Percentiles rank a stretch among this genome's conserved stretches.
These are phyloP conservation scores for Hypotaenidia okinawae DNA, from an alignment of 2,797 vertebrate genomes.

Conservation along the genomic window DNA sequence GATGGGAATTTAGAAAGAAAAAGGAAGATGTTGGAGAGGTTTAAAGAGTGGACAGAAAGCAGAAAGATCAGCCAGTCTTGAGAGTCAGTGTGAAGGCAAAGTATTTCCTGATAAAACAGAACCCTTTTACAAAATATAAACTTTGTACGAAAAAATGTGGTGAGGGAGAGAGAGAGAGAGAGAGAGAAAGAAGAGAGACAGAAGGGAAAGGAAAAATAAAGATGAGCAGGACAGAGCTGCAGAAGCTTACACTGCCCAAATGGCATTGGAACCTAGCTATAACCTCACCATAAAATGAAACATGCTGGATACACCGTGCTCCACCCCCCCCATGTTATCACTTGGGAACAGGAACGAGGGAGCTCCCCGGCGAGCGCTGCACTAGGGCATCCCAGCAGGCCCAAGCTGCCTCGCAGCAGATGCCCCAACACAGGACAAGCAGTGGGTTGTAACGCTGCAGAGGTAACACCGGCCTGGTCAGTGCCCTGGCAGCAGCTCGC, in stretches of 20 bases:
- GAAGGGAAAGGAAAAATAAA: constrained; percentile 8
- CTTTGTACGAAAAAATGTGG: constrained; percentile 75
- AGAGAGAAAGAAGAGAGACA: constrained; percentile 6
- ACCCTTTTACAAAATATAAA: constrained; percentile 80
- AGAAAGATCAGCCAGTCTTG: constrained; percentile 69
- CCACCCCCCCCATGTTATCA: neutral
- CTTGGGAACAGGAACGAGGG: neutral
- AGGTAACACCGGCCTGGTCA: neutral
- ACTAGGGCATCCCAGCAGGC: neutral
- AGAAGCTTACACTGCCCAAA: constrained; percentile 76
- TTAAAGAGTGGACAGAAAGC: constrained; percentile 46
- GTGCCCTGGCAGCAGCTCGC: neutral
- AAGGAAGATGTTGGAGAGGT: constrained; percentile 48
- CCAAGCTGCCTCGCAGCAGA: constrained; percentile 16
- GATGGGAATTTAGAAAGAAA: constrained; percentile 45
- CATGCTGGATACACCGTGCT: constrained; percentile 55
- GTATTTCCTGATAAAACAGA: constrained; percentile 75
- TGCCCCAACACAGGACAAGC: neutral
- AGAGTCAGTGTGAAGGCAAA: constrained; percentile 73
- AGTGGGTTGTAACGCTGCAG: neutral
- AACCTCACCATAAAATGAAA: constrained; percentile 49
- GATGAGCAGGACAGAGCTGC: constrained; percentile 58
- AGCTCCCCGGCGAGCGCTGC: constrained; percentile 29
- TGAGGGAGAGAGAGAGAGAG: neutral
- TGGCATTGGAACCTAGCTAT: constrained; percentile 62